Conservation (phyloP, 1,140 invertebrate genomes). For the Temnothorax curvispinosus region DNA sequence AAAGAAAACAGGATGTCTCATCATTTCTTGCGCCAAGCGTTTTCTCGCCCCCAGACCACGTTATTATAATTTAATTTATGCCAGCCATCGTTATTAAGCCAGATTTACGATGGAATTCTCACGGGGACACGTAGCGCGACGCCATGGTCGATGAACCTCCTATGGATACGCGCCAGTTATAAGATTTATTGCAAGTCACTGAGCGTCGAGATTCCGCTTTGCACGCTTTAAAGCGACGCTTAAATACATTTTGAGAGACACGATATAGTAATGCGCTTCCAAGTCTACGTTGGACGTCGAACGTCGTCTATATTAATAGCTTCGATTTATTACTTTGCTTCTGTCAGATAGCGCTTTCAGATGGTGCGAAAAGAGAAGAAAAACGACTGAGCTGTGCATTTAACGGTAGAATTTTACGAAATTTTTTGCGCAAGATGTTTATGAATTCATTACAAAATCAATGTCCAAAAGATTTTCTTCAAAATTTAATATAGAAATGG, state of each 20-base stretch:
- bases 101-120: slow-evolving; percentile 41
- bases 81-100: slow-evolving; percentile 28
- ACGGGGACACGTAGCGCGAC: not conserved
- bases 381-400: not conserved
- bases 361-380: not conserved
- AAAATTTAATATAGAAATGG: not conserved
- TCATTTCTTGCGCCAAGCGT: not conserved
- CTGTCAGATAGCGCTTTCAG: not conserved
- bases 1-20: slow-evolving; percentile 28
- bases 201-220: slow-evolving; percentile 6
- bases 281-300: not conserved
- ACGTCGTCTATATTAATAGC: not conserved
- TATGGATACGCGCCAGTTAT: slow-evolving; percentile 7
- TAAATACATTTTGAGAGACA: slow-evolving; percentile 20
- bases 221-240: not conserved
- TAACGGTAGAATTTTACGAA: not conserved
- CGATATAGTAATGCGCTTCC: not conserved
- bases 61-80: slow-evolving; percentile 59
- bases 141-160: slow-evolving; percentile 34
- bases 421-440: not conserved
- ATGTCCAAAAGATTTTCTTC: not conserved
- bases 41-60: not conserved
- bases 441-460: not conserved
- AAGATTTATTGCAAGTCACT: slow-evolving; percentile 36
- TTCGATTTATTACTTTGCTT: not conserved